These are phyloP conservation scores for Caranx ignobilis DNA, from an alignment of 2,113 vertebrate species.

Conservation along the genomic window DNA sequence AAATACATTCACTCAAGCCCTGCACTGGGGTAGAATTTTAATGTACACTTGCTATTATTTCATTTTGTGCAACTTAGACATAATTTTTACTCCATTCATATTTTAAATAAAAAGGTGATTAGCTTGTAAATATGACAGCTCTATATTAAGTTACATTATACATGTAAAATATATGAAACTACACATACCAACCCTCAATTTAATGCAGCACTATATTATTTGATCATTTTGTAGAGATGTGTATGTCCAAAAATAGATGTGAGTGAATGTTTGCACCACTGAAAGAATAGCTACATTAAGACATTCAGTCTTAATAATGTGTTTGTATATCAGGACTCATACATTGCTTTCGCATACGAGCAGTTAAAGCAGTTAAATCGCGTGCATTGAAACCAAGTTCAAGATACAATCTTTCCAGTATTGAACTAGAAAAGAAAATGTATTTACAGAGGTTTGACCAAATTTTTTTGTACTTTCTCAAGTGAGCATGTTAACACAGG, in stretches of 20 bases:
- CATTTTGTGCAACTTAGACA: neutral
- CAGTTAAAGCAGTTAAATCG: neutral
- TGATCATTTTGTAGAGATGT: too few relatives aligned
- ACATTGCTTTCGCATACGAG: too few relatives aligned
- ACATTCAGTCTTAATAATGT: too few relatives aligned
- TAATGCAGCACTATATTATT: neutral
- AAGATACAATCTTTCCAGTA: neutral
- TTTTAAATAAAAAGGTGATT: neutral
- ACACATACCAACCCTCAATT: neutral
- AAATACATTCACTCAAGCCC: neutral
- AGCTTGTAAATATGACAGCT: neutral
- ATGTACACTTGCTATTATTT: neutral
- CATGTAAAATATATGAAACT: neutral
- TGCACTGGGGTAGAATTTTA: neutral
- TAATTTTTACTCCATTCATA: neutral
- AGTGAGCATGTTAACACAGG: conserved; percentile 20
- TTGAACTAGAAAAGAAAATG: neutral
- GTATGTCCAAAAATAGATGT: too few relatives aligned
- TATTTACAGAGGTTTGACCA: neutral
- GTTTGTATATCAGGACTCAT: too few relatives aligned
- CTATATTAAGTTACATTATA: neutral
- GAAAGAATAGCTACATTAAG: neutral
- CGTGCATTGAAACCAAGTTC: neutral
- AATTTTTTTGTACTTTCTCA: neutral
- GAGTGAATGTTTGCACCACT: neutral